Evolutionary conservation across 2,113 vertebrate species (phyloP), one percentile per base, ranked within the genome.

Genomic region (Aegithalos caudatus): DNA sequence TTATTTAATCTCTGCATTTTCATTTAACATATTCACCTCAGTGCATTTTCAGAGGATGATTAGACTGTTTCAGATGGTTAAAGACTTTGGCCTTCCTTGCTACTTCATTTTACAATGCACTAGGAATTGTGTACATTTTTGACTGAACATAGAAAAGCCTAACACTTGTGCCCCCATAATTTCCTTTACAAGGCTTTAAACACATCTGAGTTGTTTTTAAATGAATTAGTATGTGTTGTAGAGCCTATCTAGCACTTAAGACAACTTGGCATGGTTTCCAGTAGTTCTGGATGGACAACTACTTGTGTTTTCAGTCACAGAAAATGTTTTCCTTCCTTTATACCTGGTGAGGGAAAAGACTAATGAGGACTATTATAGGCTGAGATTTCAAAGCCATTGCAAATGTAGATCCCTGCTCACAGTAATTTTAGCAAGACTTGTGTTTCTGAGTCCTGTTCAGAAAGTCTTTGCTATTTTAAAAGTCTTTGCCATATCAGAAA

Each of bases 151-250:
- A 31, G 7, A 11, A 31, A 58, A 90, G 33, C 48, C 50, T 45
- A 83, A 92, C 29, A 54, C 33, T 72, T 54, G 33, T 80, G 74
- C 50, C 50, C n/a, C 33, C 22, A 16, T 88, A 7, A 86, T 93
- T 96, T 91, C 64, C 66, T 86, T 91, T 92, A 66, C 62, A 78
- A 80, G 85, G 38, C 50, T 94, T 95, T 88, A 80, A 90, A 69
- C 4, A 9, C 28, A 71, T 94, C 51, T 1, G 5, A 73, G 50
- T 82, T 88, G 50, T n/a, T 94, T 44, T 83, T 73, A 94, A 92
- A 80, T 21, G 9, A 94, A 91, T 95, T 88, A 89, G 24, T 42
- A 19, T 24, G 38, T 57, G 50, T 14, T 6, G 3, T 65, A 77
- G 16, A 91, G 54, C 29, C 71, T 88, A 51, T 54, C 45, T 70